Conservation (phyloP, 2,113 vertebrate genomes). For the Desmodus rotundus region DNA sequence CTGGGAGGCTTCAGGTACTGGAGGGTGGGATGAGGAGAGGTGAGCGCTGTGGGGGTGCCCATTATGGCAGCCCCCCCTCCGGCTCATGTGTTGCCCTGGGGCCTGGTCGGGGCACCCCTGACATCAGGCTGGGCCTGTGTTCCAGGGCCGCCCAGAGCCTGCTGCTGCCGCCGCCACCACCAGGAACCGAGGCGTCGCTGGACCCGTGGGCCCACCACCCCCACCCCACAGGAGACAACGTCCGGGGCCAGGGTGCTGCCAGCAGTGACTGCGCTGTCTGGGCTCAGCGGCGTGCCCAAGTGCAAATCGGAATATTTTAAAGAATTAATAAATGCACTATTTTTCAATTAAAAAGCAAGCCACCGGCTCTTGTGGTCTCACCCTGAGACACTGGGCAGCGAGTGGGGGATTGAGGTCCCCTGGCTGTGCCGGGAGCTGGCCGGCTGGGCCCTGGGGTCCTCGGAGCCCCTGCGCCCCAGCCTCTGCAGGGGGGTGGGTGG, state of each 20-base stretch:
- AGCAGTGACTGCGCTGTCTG: rapidly evolving
- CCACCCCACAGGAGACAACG: rapidly evolving
- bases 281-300: rapidly evolving
- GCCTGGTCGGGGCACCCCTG: rapidly evolving
- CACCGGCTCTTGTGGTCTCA: background rate
- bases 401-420: background rate
- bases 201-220: background rate
- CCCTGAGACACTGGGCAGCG: rapidly evolving
- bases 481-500: too few species aligned
- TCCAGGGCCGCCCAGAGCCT: background rate
- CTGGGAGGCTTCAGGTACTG: background rate
- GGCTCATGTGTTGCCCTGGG: background rate
- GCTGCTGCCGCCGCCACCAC: rapidly evolving
- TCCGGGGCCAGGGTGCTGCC: rapidly evolving
- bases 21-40: rapidly evolving
- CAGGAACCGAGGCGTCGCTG: background rate
- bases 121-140: rapidly evolving
- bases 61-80: rapidly evolving
- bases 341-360: background rate
- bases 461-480: background rate
- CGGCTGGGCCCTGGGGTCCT: background rate
- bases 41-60: rapidly evolving
- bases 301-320: rapidly evolving
- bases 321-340: background rate
- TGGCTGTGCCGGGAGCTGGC: rapidly evolving